Base-by-base conservation (phyloP, 2,888 invertebrate species). In the Rhagonycha fulva region DNA sequence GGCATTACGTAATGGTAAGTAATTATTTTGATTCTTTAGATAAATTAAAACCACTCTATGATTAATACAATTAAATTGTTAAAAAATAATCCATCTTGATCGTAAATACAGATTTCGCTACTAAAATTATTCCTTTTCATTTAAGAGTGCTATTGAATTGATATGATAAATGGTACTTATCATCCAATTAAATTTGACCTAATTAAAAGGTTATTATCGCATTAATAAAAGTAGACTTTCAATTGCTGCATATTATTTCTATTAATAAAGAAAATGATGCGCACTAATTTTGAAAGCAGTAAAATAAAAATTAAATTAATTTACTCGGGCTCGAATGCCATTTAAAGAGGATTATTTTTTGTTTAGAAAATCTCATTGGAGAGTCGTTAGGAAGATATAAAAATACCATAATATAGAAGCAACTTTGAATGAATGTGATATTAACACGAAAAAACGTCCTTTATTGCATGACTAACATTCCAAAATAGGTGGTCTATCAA, bases 1-100 rank as follows among this genome's bases (percentile, higher is more conserved):
- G 95, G 87, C 94, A 95, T 89, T 95, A 95, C 89, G 94, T 95
- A 80, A 95, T 95, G 95, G 95, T 95, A 89, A 92, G 93, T 90
- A 63, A 24, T 63, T 71, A 12, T 60, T 63, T 63, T 28, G 26
- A 67, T 72, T 66, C 28, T 62, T 30, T 71, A 14, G 14, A 62
- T 26, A 26, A 28, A n/a, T 68, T 68, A 12, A 24, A 23, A 14
- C 3, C 12, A 66, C 63, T 63, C 23, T 3, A 24, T 12, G 11
- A 66, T 66, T 26, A 66, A 62, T 66, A 66, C 23, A 66, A 66
- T 66, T 66, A n/a, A 24, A 66, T 23, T 26, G n/a, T 66, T 3
- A 19, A 24, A 63, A 66, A 47, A 47, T 47, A 47, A 47, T 47
- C 47, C 47, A 47, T n/a, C 47, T 47, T 47, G 47, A 47, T 47